Evolutionary conservation across 2,797 vertebrate genomes (phyloP).

Genomic region (Hybognathus amarus): DNA sequence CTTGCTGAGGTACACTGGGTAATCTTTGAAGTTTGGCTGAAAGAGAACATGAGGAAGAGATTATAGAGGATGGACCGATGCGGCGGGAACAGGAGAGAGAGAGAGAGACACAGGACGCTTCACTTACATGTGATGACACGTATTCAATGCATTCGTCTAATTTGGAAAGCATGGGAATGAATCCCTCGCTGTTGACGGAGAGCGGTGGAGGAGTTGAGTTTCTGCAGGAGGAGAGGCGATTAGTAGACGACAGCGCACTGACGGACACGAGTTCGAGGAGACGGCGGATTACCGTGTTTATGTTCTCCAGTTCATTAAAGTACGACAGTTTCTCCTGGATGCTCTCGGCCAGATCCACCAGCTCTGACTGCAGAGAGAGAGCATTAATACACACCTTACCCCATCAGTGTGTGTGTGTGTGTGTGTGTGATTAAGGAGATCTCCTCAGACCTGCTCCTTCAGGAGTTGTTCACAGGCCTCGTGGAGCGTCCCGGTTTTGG

Average conservation of each 20-base stretch:
- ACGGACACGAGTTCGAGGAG: too few species aligned
- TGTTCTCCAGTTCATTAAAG: conserved; percentile 96
- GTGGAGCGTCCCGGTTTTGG: conserved; percentile 93
- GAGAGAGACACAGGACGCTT: neutral
- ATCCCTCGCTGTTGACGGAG: conserved; percentile 96
- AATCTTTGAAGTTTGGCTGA: conserved; percentile 97
- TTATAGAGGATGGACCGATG: neutral
- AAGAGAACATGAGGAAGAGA: conserved; percentile 56
- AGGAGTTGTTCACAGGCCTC: conserved; percentile 96
- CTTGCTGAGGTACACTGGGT: conserved; percentile 91
- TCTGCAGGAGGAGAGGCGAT: conserved; percentile 76
- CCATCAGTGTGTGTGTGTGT: neutral
- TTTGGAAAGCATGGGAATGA: conserved; percentile 96
- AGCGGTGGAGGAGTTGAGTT: conserved; percentile 94
- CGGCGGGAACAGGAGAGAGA: neutral
- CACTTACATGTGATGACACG: conserved; percentile 93
- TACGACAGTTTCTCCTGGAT: conserved; percentile 98
- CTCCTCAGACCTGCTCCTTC: conserved; percentile 89
- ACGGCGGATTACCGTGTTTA: conserved; percentile 86
- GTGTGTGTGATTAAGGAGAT: too few species aligned
- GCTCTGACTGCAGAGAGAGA: conserved; percentile 83
- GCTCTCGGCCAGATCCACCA: conserved; percentile 93
- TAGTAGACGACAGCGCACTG: neutral
- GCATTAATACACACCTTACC: neutral
- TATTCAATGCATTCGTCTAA: conserved; percentile 96